Evolutionary conservation across 2,113 vertebrate genomes (phyloP), one percentile per base, ranked within the genome.

Genomic region (Amia ocellicauda): DNA sequence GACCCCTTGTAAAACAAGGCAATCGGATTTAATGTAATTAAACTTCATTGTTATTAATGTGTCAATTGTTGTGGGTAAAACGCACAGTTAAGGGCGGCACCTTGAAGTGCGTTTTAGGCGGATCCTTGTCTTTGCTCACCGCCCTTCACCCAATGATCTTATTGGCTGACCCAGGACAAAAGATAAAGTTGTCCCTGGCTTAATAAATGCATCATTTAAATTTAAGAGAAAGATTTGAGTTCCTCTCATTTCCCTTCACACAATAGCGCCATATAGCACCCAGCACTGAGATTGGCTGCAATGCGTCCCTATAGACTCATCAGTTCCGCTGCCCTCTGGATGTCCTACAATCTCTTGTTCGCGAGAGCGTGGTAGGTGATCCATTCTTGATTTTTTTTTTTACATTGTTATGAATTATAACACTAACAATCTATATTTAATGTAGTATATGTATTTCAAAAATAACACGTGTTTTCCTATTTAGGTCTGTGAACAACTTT

Each of bases 401-500:
- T 63, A 14, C 60, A 27, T 50, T 26, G 17, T 23, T 42, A 58
- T 22, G 24, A 10, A 45, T 7, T 36, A 29, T 28, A 40, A 2
- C 53, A 49, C 14, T 62, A 66, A 74, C 64, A 61, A 61, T 27
- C 52, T 31, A n/a, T n/a, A n/a, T n/a, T n/a, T n/a, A n/a, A n/a
- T n/a, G n/a, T n/a, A n/a, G n/a, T n/a, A n/a, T n/a, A n/a, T n/a
- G n/a, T n/a, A n/a, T n/a, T n/a, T n/a, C n/a, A n/a, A n/a, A n/a
- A n/a, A n/a, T n/a, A n/a, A n/a, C n/a, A 36, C 49, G 74, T 72
- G 51, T 13, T 72, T 20, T 78, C 67, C 49, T 57, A 81, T 75
- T 63, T 69, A 99, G 96, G 96, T 90, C 93, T 62, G 92, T 93
- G 69, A 95, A 92, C 70, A 99, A 97, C 85, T 90, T 99, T 73